Conservation (phyloP, 2,888 invertebrate genomes). For the Nowickia ferox region DNA sequence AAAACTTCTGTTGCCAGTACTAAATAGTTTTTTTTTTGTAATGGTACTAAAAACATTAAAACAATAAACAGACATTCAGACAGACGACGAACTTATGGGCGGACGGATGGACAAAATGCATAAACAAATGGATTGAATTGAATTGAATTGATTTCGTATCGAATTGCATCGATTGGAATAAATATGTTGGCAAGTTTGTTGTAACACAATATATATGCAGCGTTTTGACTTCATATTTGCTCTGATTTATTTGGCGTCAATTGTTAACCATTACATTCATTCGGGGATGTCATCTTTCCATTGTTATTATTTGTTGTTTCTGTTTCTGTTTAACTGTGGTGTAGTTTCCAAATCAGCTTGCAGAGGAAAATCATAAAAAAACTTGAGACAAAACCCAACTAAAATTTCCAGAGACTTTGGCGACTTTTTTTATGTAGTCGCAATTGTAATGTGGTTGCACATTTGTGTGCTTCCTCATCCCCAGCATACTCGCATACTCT, state of each 20-base stretch:
- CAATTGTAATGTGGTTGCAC: conserved; percentile 65
- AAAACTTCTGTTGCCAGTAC: conserved; percentile 46
- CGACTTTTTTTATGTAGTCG: conserved; percentile 43
- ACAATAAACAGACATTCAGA: conserved; percentile 31
- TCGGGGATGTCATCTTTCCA: conserved; percentile 69
- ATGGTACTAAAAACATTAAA: conserved; percentile 33
- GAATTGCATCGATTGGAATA: conserved; percentile 43
- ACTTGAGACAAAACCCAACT: conserved; percentile 25
- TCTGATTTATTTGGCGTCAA: conserved; percentile 77
- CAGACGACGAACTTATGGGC: neutral
- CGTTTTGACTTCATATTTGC: conserved; percentile 75
- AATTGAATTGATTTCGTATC: conserved; percentile 38
- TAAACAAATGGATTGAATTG: conserved; percentile 47
- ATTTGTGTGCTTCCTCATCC: conserved; percentile 61
- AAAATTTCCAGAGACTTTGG: conserved; percentile 32
- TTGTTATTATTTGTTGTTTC: conserved; percentile 56
- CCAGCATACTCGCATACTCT: neutral
- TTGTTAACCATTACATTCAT: conserved; percentile 74
- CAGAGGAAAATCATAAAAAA: conserved; percentile 35
- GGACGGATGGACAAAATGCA: neutral
- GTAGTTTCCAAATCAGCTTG: conserved; percentile 43
- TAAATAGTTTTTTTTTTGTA: conserved; percentile 22
- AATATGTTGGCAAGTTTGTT: conserved; percentile 62
- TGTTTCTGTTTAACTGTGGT: conserved; percentile 8
- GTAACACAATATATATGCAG: conserved; percentile 65